phyloP scores from a whole-genome alignment of 1,140 invertebrate species.

The Protaetia brevitarsis region DNA sequence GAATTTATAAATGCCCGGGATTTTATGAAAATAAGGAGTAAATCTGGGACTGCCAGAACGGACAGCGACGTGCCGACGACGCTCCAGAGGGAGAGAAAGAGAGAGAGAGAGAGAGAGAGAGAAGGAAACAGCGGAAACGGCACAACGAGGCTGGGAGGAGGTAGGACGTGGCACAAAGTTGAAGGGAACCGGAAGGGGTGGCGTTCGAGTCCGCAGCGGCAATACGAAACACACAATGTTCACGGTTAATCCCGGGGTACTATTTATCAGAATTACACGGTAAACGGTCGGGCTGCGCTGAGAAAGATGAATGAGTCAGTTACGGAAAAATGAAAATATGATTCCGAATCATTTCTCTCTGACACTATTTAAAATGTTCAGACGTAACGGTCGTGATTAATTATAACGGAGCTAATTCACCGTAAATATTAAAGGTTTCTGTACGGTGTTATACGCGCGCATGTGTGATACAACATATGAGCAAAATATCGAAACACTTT shows the following conservation, averaged over 20 bases:
- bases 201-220: not conserved
- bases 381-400: constrained; percentile 15
- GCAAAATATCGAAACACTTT: no score
- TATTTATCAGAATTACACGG: constrained; percentile 29
- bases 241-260: constrained; percentile 25
- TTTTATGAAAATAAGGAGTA: constrained; percentile 16
- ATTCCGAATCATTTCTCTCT: constrained; percentile 31
- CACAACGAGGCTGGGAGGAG: not conserved
- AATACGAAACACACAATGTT: constrained; percentile 22
- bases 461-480: not conserved
- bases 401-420: constrained; percentile 12
- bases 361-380: constrained; percentile 28
- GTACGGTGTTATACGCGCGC: not conserved
- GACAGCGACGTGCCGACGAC: no score
- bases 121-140: not conserved
- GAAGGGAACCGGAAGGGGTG: not conserved
- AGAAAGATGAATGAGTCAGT: constrained; percentile 33
- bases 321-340: constrained; percentile 40
- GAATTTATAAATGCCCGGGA: constrained; percentile 22
- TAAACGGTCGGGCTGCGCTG: constrained; percentile 21
- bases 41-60: no score
- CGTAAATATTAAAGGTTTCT: constrained; percentile 1
- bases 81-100: not conserved
- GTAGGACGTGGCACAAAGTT: not conserved
- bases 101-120: not conserved